Conservation (phyloP, 2,888 invertebrate genomes). For the Drosophila atripex region DNA sequence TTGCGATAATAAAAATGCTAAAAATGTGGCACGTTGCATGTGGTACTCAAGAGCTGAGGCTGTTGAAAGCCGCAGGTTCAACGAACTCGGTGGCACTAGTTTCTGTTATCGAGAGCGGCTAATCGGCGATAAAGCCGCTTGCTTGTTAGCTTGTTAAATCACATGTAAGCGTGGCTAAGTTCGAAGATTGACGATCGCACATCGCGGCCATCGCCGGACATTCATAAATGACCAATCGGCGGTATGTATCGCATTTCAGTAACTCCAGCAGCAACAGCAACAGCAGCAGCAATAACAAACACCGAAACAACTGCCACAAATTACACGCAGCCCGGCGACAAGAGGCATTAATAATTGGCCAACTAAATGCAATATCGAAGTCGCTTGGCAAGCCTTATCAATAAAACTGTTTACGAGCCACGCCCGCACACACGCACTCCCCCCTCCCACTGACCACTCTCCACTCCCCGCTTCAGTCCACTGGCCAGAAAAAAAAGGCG, state of each 20-base stretch:
- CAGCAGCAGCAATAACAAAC: conserved; percentile 32
- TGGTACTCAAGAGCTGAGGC: conserved; percentile 19
- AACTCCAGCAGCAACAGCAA: conserved; percentile 31
- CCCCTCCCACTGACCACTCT: neutral
- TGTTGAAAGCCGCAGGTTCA: conserved; percentile 59
- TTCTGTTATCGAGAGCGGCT: conserved; percentile 54
- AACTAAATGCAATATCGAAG: conserved; percentile 70
- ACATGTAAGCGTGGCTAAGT: conserved; percentile 55
- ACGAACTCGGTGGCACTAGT: conserved; percentile 29
- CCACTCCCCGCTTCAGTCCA: neutral
- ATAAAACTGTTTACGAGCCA: conserved; percentile 69
- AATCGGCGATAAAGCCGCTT: conserved; percentile 65
- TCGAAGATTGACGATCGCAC: conserved; percentile 42
- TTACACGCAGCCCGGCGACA: conserved; percentile 68
- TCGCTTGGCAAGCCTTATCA: conserved; percentile 68
- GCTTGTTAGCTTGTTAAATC: conserved; percentile 67
- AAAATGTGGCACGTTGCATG: conserved; percentile 37
- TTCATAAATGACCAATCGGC: conserved; percentile 60
- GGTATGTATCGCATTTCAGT: conserved; percentile 66
- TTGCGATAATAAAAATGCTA: conserved; percentile 56
- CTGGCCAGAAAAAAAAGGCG: conserved; percentile 1
- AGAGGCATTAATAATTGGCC: conserved; percentile 71
- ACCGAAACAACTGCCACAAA: conserved; percentile 67
- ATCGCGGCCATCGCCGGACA: conserved; percentile 58
- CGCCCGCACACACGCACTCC: conserved; percentile 63